A percentile compares a stretch with the other conserved stretches of the same genome.
Conservation (phyloP, 2,888 invertebrate species). For the Cecidostiba fungosa region DNA sequence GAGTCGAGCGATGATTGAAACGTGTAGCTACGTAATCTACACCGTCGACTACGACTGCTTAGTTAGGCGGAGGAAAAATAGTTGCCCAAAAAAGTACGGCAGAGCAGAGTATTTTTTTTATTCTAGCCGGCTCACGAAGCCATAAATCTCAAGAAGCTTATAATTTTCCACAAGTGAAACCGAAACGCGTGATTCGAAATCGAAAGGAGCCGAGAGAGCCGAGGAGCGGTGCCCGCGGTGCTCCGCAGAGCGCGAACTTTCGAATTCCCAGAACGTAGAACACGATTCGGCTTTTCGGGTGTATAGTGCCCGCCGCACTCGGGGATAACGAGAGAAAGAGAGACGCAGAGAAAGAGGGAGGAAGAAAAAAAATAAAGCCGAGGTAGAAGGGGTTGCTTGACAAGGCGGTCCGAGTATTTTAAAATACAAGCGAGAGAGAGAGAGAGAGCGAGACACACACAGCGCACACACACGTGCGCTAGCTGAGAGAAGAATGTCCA, state of each 20-base stretch:
- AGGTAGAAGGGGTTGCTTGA: conserved; percentile 62
- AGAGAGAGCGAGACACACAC: conserved; percentile 32
- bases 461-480: neutral
- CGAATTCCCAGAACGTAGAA: conserved; percentile 61
- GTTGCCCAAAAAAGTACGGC: neutral
- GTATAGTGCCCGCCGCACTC: conserved; percentile 9
- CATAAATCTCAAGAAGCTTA: conserved; percentile 58
- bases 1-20: no score
- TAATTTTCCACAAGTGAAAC: conserved; percentile 61
- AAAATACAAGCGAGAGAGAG: conserved; percentile 62
- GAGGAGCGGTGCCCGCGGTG: conserved; percentile 48
- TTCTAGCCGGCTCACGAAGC: conserved; percentile 30
- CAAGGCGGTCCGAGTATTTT: conserved; percentile 64
- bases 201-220: conserved; percentile 50
- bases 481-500: conserved; percentile 33
- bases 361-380: conserved; percentile 1
- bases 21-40: no score
- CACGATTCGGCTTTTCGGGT: conserved; percentile 61
- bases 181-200: conserved; percentile 59
- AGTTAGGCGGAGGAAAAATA: neutral
- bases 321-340: conserved; percentile 8
- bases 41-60: neutral
- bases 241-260: conserved; percentile 56
- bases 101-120: neutral
- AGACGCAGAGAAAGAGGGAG: neutral